phyloP scores from a whole-genome alignment of 2,113 vertebrate species.

The Cyanoliseus patagonus region DNA sequence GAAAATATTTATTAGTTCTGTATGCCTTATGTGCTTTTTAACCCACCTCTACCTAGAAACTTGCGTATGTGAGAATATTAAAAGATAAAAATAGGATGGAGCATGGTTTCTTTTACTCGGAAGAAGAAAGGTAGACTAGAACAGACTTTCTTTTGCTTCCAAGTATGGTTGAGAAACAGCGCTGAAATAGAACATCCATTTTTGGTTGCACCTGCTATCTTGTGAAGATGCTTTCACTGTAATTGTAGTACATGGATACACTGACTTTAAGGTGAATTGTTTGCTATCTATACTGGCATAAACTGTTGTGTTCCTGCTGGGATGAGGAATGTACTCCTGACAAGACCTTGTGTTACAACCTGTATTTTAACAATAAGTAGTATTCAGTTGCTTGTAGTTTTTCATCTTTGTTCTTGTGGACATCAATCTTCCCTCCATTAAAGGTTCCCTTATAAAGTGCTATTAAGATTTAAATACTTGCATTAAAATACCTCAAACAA shows the following conservation, averaged over 20 bases:
- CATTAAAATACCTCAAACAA: neutral
- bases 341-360: neutral
- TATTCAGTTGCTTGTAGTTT: neutral
- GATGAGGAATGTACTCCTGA: neutral
- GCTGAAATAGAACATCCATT: neutral
- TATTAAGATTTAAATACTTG: neutral
- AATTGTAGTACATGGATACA: rapidly evolving
- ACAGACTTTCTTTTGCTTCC: neutral
- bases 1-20: neutral
- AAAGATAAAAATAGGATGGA: neutral
- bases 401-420: neutral
- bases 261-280: neutral
- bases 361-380: neutral
- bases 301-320: neutral
- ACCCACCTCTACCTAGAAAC: neutral
- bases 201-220: neutral
- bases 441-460: neutral
- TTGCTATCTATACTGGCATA: neutral
- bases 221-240: neutral
- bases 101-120: neutral
- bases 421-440: neutral
- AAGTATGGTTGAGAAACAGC: neutral
- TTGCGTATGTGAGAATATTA: neutral
- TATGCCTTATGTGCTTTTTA: rapidly evolving
- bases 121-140: neutral